Conservation (phyloP, 1,140 invertebrate genomes). For the Ostrea edulis region DNA sequence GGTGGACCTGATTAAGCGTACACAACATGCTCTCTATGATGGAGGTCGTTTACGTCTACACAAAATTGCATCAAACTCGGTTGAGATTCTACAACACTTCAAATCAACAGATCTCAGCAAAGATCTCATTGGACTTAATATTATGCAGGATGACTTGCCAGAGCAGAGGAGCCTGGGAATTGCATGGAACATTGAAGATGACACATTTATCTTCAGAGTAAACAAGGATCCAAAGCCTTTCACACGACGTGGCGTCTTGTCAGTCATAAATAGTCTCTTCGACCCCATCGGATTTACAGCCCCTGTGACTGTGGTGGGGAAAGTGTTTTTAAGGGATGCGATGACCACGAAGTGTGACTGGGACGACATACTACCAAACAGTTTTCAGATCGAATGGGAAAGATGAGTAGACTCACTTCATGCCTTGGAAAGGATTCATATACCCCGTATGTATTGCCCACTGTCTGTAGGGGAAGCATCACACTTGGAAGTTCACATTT, state of each 20-base stretch:
- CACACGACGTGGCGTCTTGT: no score
- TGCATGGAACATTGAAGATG: slow-evolving; percentile 45
- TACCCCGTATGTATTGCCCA: slow-evolving; percentile 47
- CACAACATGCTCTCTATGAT: slow-evolving; percentile 22
- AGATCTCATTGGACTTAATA: slow-evolving; percentile 49
- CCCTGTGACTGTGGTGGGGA: slow-evolving; percentile 57
- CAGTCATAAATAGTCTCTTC: slow-evolving; percentile 44
- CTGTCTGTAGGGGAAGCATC: slow-evolving; percentile 75
- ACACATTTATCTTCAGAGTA: slow-evolving; percentile 48
- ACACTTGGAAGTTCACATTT: slow-evolving; percentile 60
- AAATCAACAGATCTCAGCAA: slow-evolving; percentile 29
- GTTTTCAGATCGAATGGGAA: slow-evolving; percentile 44
- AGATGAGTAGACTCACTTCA: slow-evolving; percentile 47
- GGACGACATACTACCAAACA: slow-evolving; percentile 55
- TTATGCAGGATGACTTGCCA: slow-evolving; percentile 40
- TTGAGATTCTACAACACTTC: neutral
- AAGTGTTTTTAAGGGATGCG: slow-evolving; percentile 50
- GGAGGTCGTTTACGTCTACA: slow-evolving; percentile 14
- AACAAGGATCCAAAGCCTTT: slow-evolving; percentile 50
- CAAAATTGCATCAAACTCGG: slow-evolving; percentile 22
- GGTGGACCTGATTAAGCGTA: slow-evolving; percentile 50
- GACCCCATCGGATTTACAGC: slow-evolving; percentile 57
- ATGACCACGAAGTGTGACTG: slow-evolving; percentile 41
- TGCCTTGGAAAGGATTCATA: slow-evolving; percentile 11
- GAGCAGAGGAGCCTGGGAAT: slow-evolving; percentile 54